phyloP scores from a whole-genome alignment of 2,797 vertebrate species.

The Phataginus tetradactyla region DNA sequence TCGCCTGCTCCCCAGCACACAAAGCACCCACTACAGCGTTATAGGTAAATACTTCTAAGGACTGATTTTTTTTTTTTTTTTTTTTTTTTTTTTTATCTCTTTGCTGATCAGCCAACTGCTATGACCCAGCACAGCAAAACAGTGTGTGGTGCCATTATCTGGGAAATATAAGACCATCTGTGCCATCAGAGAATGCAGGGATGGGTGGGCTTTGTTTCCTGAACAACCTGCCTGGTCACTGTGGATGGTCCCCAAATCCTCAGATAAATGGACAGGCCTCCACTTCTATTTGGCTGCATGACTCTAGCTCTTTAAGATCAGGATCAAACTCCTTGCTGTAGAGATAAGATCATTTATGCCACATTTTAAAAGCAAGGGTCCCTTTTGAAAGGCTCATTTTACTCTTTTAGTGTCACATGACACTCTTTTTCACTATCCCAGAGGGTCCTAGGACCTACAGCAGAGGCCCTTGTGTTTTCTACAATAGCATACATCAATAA shows the following conservation, averaged over 20 bases:
- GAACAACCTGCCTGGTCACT: slow-evolving; percentile 64
- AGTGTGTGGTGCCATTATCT: slow-evolving; percentile 79
- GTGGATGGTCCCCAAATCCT: slow-evolving; percentile 75
- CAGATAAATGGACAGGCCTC: slow-evolving; percentile 73
- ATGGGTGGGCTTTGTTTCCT: slow-evolving; percentile 79
- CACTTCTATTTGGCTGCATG: slow-evolving; percentile 68
- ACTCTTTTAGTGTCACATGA: slow-evolving; percentile 65
- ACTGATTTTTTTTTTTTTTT: slow-evolving; percentile 42
- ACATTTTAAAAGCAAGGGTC: slow-evolving; percentile 77
- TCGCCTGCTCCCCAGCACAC: neutral
- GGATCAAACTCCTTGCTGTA: slow-evolving; percentile 76
- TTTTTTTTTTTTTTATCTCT: slow-evolving; percentile 56
- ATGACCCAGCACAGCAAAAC: slow-evolving; percentile 73
- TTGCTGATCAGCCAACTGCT: slow-evolving; percentile 69
- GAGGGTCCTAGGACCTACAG: slow-evolving; percentile 76
- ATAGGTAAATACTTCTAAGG: slow-evolving; percentile 63
- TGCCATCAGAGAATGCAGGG: slow-evolving; percentile 74
- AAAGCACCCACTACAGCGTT: slow-evolving; percentile 54
- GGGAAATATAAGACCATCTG: slow-evolving; percentile 77
- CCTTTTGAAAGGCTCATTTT: slow-evolving; percentile 74
- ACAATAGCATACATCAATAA: slow-evolving; percentile 61
- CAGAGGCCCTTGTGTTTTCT: slow-evolving; percentile 68
- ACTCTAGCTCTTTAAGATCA: slow-evolving; percentile 71
- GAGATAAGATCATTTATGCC: slow-evolving; percentile 81
- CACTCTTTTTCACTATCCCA: slow-evolving; percentile 51